Percentiles rank a stretch among this genome's conserved stretches.
phyloP scores from a whole-genome alignment of 2,113 vertebrate genomes.

The Thalassoma bifasciatum region DNA sequence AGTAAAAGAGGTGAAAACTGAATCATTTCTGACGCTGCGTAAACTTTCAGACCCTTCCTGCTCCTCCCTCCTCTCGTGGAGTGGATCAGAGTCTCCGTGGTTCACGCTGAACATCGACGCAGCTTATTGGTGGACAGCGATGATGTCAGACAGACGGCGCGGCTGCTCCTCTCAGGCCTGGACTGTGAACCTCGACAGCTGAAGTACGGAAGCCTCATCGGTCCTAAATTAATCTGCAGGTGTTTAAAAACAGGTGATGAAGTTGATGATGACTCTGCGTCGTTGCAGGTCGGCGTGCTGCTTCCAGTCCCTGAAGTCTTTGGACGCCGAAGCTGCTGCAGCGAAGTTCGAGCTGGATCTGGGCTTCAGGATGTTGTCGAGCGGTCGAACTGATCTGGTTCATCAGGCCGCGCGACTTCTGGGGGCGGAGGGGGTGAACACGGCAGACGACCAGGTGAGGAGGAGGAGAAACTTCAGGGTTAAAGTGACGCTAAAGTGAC shows the following conservation, averaged over 20 bases:
- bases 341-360: conserved; percentile 90
- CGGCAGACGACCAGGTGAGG: conserved; percentile 93
- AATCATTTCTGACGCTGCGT: too few relatives aligned
- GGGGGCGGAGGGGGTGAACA: conserved; percentile 88
- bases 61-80: conserved; percentile 94
- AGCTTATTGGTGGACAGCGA: conserved; percentile 93
- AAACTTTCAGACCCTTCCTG: conserved; percentile 87
- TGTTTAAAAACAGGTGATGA: background rate
- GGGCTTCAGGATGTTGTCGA: conserved; percentile 94
- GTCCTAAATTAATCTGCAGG: too few relatives aligned
- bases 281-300: conserved; percentile 87
- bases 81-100: conserved; percentile 93
- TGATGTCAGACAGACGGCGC: conserved; percentile 90
- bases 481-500: too few relatives aligned
- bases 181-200: conserved; percentile 95
- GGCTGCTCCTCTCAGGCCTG: conserved; percentile 90
- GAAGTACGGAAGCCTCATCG: conserved; percentile 82
- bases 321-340: conserved; percentile 89
- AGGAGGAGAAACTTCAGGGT: too few relatives aligned
- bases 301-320: conserved; percentile 88
- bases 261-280: fast-evolving
- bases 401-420: conserved; percentile 87
- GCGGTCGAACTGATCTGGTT: conserved; percentile 92
- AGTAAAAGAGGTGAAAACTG: too few relatives aligned
- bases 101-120: conserved; percentile 92